Percentiles rank a stretch among this genome's conserved stretches.
phyloP scores from a whole-genome alignment of 2,888 invertebrate genomes.

The Diabrotica balteata region DNA sequence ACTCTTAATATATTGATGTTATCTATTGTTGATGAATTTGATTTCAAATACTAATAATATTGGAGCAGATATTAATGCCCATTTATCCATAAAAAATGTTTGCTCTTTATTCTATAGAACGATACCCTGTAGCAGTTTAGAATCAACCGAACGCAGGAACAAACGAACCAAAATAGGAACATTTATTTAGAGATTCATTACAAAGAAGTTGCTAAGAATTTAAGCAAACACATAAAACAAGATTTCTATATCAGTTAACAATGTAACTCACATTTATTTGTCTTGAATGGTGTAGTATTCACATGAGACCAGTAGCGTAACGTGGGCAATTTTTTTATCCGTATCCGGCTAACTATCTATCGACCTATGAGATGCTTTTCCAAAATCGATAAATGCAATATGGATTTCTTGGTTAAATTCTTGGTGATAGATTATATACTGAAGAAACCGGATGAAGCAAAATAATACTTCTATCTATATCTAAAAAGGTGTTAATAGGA shows the following conservation, averaged over 20 bases:
- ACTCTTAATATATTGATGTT: too few relatives aligned
- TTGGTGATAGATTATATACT: too few relatives aligned
- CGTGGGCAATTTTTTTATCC: too few relatives aligned
- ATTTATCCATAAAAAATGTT: constrained; percentile 4
- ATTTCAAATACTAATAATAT: too few relatives aligned
- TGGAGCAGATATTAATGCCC: background rate
- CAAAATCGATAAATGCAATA: too few relatives aligned
- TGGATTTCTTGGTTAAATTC: too few relatives aligned
- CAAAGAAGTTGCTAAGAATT: constrained; percentile 40
- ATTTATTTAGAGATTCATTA: constrained; percentile 44
- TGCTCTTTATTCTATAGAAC: background rate
- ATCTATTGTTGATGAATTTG: too few relatives aligned
- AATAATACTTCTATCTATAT: too few relatives aligned
- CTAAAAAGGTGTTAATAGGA: too few relatives aligned
- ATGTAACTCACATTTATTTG: constrained; percentile 31
- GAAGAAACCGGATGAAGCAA: too few relatives aligned
- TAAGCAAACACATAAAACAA: constrained; percentile 48
- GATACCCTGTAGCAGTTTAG: background rate
- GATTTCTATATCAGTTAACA: constrained; percentile 37
- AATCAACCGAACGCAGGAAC: background rate
- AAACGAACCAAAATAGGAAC: constrained; percentile 27
- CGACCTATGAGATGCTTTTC: too few relatives aligned
- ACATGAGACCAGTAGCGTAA: background rate
- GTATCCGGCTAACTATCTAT: too few relatives aligned
- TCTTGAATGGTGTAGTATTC: constrained; percentile 13